phyloP scores from a whole-genome alignment of 53 echinoderm and acorn worm species.

The Holothuria leucospilota region DNA sequence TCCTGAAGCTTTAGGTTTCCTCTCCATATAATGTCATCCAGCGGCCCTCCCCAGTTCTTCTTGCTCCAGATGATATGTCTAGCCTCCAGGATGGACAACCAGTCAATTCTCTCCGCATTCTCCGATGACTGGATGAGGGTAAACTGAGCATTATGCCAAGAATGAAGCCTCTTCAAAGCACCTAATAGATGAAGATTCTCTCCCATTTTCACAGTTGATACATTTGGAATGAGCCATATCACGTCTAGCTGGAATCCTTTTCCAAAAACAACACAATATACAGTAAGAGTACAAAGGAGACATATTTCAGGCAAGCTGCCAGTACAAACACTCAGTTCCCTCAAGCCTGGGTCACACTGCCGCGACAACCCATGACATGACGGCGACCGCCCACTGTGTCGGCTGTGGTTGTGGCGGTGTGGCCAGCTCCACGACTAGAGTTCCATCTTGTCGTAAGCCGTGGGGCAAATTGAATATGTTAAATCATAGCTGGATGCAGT shows the following conservation, averaged over 20 bases:
- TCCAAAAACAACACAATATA: background rate
- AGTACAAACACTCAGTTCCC: no score
- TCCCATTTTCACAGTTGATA: background rate
- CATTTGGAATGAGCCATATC: conserved; percentile 24
- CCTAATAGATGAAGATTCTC: conserved; percentile 24
- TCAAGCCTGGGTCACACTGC: no score
- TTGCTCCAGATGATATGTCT: background rate
- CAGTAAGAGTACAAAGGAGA: background rate
- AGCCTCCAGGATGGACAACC: conserved; percentile 28
- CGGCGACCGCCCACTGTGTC: no score
- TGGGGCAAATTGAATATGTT: no score
- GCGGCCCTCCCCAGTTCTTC: background rate
- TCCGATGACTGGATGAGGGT: background rate
- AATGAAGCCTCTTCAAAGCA: conserved; percentile 31
- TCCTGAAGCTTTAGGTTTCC: conserved; percentile 9
- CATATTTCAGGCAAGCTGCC: no score
- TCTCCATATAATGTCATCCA: conserved; percentile 3
- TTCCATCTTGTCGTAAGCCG: no score
- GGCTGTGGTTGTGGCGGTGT: no score
- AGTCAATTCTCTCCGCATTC: background rate
- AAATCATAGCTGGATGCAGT: no score
- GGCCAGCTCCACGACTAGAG: no score
- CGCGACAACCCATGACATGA: no score
- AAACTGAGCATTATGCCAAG: conserved; percentile 25
- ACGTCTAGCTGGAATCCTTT: conserved; percentile 32